phyloP scores from a whole-genome alignment of 1,140 invertebrate genomes.

The Philotrypesis tridentata region DNA sequence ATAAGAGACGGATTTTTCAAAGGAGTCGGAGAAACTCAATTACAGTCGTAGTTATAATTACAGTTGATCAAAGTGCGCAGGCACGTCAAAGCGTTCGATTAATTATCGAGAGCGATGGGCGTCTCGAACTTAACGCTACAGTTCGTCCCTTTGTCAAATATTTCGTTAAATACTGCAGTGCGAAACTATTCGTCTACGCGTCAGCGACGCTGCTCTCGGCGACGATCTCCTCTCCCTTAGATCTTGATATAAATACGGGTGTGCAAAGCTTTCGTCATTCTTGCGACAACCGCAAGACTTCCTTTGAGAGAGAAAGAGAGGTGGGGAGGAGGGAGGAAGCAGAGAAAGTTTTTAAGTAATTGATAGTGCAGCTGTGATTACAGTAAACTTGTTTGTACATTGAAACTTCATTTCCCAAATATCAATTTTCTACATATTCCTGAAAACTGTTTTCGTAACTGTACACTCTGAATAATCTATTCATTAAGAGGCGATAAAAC shows the following conservation, averaged over 20 bases:
- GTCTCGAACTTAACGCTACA: background rate
- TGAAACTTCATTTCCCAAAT: background rate
- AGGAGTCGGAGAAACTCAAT: background rate
- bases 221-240: background rate
- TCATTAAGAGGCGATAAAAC: no score
- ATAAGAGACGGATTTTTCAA: background rate
- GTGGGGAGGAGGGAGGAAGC: no score
- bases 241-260: background rate
- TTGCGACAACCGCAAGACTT: background rate
- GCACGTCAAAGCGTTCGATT: background rate
- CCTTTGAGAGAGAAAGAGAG: background rate
- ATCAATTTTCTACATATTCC: no score
- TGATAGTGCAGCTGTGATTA: background rate
- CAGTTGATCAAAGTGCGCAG: background rate
- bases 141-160: conserved; percentile 22
- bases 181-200: conserved; percentile 10
- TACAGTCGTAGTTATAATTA: background rate
- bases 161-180: conserved; percentile 15
- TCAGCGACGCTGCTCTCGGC: background rate
- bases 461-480: no score
- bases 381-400: background rate
- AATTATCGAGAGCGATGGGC: background rate
- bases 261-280: background rate
- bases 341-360: background rate
- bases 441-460: no score